Evolutionary conservation across 35 echinoderm and acorn worm genomes (phyloP), one percentile per base, ranked within the genome.

Genomic region (Lytechinus variegatus): DNA sequence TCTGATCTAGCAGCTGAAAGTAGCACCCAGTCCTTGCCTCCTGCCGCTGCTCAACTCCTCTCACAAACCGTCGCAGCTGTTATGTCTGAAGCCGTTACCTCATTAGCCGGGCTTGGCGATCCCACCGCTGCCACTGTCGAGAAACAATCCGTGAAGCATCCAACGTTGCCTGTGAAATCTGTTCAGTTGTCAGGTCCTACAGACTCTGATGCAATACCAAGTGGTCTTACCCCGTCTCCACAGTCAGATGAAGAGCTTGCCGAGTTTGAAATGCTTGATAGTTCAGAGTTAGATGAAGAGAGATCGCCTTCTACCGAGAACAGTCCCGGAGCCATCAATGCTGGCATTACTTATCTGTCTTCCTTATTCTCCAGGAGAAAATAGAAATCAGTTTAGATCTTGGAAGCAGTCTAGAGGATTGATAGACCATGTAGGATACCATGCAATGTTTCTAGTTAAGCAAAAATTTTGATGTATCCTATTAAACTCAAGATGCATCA

Each of bases 191-290:
- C 54, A 87, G 27, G 10, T 28, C 57, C 27, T 8, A 24, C 21
- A 27, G 28, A 86, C 19, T 13, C 58, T 8, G 52, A 12, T 27
- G 27, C 71, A 53, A 87, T 72, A 52, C 53, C 95, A 89, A 95
- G 55, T 52, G 60, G 95, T 72, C 33, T 54, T 24, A 96, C 72
- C 28, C 52, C 61, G 19, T 94, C 94, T 10, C 87, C 97, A 12
- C 95, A 95, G 53, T 89, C 94, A 56, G 98, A 99, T 21, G 79
- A 95, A 19, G 98, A 99, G 87, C 56, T 95, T 52, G 96, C 97
- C 6, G 98, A 97, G n/a, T 99, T 97, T 94, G 98, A 99, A 94
- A 95, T 99, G 93, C 72, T 99, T 86, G 97, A 99, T 95, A 86
- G 86, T 51, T 95, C 94, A n/a, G 98, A 99, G 60, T 71, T 99